Percentiles rank a stretch among this genome's conserved stretches.
phyloP scores from a whole-genome alignment of 37 sponge, comb jelly and placozoan genomes.

The Diacarnus erythraeanus region DNA sequence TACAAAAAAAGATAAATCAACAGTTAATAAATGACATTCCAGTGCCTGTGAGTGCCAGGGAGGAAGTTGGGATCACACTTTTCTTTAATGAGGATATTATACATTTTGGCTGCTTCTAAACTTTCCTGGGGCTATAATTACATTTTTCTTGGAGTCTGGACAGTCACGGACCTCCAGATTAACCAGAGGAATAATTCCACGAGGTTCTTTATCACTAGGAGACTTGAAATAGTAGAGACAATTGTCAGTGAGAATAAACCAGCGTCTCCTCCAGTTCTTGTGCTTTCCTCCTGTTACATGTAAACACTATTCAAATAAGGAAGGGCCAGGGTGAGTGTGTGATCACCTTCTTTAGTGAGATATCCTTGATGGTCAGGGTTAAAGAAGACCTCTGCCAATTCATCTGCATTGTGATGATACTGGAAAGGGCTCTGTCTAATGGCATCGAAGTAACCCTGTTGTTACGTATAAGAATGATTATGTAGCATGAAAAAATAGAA shows the following conservation, averaged over 20 bases:
- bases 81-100: no score
- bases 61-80: no score
- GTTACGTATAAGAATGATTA: neutral
- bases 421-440: conserved; percentile 70
- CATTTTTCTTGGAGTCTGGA: conserved; percentile 51
- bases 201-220: conserved; percentile 76
- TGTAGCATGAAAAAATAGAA: no score
- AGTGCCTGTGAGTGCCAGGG: neutral
- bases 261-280: conserved; percentile 83
- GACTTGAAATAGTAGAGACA: conserved; percentile 93
- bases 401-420: conserved; percentile 76
- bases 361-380: conserved; percentile 89
- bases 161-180: conserved; percentile 65
- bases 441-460: conserved; percentile 63
- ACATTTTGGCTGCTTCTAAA: no score
- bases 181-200: conserved; percentile 85
- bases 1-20: conserved; percentile 5
- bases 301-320: neutral
- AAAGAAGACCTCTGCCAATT: conserved; percentile 82
- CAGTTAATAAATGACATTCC: neutral
- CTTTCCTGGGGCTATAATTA: conserved; percentile 45
- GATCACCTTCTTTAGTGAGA: conserved; percentile 76
- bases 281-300: conserved; percentile 77
- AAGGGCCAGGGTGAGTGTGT: neutral
- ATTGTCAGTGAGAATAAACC: conserved; percentile 93